Base-by-base conservation (phyloP, 2,888 invertebrate genomes). In the Acleris laterana region DNA sequence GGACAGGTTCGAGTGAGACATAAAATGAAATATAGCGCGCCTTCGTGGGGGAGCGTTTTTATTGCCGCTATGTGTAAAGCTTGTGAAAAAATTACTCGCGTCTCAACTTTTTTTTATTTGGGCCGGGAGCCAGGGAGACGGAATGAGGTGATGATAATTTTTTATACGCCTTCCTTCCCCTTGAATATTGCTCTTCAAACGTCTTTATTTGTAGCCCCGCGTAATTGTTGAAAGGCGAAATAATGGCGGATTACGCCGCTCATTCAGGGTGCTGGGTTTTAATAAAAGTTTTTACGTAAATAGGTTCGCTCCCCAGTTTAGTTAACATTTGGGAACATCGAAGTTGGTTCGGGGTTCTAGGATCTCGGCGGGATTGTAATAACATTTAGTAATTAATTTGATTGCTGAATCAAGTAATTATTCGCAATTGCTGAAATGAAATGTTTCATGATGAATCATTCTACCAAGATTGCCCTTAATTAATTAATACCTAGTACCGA, bases 1-100 rank as follows among this genome's bases (percentile, higher is more conserved):
- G 77, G 78, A 65, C 85, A 85, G 82, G 73, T 72, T 72, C 77
- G 73, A 78, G 77, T 76, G 80, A 82, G 82, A 82, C 82, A 80
- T 80, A 79, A 84, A 82, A 87, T 90, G 90, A 89, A 88, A 87
- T 89, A 91, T 87, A 83, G 80, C 80, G 77, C 76, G 80, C 83
- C 79, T 79, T 79, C 79, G 74, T 77, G 75, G 80, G 77, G 85
- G 78, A 82, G 83, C 80, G 82, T 82, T 88, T 90, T 90, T 90
- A 91, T 89, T 88, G 85, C 85, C 79, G 84, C 85, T 82, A 85
- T 89, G 89, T 88, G 88, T 88, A 87, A 85, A 83, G 85, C 86
- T 86, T 86, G 89, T 87, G 85, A 89, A 90, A 88, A 89, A 89
- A 89, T 88, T 89, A 88, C 87, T 85, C 75, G 74, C 79, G 78